phyloP scores from a whole-genome alignment of 2,113 vertebrate species.

The Coptodon rendalli region DNA sequence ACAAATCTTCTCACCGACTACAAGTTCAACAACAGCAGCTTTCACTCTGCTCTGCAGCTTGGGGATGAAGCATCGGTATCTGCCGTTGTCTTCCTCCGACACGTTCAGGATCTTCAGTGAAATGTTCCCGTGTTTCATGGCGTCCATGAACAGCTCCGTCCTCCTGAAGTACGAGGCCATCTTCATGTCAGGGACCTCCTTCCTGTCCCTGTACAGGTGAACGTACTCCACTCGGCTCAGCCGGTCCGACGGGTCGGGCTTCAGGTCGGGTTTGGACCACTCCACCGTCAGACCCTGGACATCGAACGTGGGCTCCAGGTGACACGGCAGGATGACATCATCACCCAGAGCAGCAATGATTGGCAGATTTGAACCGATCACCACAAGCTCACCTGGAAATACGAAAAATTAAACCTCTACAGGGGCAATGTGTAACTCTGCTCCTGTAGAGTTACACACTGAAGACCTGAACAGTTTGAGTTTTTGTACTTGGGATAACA shows the following conservation, averaged over 20 bases:
- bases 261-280: no score
- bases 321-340: slow-evolving; percentile 9
- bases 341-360: fast-evolving
- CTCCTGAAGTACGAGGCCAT: neutral
- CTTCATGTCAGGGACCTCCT: neutral
- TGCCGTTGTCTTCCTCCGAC: neutral
- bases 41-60: fast-evolving
- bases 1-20: neutral
- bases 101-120: slow-evolving; percentile 8
- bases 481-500: neutral
- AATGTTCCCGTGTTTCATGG: neutral
- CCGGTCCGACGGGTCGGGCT: neutral
- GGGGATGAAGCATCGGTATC: neutral
- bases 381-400: neutral
- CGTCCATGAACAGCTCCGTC: neutral
- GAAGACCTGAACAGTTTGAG: neutral
- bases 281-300: neutral
- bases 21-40: neutral
- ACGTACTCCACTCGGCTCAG: neutral
- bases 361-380: neutral
- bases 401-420: fast-evolving
- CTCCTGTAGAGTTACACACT: neutral
- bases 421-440: no score
- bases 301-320: fast-evolving
- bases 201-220: neutral